Evolutionary conservation across 2,797 vertebrate genomes (phyloP).

Genomic region (Acrossocheilus fasciatus): DNA sequence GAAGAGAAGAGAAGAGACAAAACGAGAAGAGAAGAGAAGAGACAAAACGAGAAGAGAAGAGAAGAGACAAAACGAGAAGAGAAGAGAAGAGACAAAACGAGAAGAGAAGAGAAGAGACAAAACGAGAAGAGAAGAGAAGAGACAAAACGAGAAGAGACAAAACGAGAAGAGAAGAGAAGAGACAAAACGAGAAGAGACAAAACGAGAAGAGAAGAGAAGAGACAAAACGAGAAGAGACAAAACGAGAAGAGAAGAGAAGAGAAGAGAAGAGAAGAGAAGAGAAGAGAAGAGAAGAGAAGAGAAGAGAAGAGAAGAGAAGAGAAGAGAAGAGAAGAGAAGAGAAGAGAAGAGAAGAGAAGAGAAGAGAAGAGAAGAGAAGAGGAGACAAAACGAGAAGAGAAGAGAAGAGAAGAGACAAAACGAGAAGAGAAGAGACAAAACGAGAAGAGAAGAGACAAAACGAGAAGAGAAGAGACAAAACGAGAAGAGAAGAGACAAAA

Average conservation of each 20-base stretch:
- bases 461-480: too few relatives aligned
- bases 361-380: too few relatives aligned
- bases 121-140: not conserved
- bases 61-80: too few relatives aligned
- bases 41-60: not conserved
- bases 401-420: not conserved
- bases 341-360: too few relatives aligned
- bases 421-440: not conserved
- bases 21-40: not conserved
- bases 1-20: not conserved
- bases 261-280: not conserved
- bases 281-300: too few relatives aligned
- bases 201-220: not conserved
- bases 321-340: not conserved
- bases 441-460: not conserved
- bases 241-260: not conserved
- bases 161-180: not conserved
- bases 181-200: not conserved
- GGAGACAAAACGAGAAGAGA: not conserved
- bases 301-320: not conserved
- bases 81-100: too few relatives aligned
- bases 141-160: not conserved
- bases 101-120: not conserved
- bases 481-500: too few relatives aligned
- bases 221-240: not conserved